Evolutionary conservation across 2,888 invertebrate genomes (phyloP).

Genomic region (Nephrocerus scutellatus): DNA sequence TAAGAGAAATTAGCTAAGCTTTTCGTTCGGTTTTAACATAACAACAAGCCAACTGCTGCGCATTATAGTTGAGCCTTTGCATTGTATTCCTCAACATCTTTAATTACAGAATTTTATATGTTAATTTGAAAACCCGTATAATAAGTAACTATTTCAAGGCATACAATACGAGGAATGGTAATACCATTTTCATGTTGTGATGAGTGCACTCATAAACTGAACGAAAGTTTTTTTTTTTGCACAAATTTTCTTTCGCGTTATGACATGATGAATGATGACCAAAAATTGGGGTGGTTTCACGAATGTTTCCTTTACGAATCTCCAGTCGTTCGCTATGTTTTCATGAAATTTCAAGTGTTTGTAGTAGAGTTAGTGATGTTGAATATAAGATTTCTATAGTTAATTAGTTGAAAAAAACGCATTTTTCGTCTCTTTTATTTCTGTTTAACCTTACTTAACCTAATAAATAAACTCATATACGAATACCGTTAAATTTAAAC

Average conservation of each 20-base stretch:
- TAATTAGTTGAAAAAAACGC: background rate
- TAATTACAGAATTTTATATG: no score
- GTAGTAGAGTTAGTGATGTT: slow-evolving; percentile 1
- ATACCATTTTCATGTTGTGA: no score
- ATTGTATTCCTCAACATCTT: no score
- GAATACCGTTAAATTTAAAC: slow-evolving; percentile 1
- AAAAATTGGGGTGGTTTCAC: slow-evolving; percentile 7
- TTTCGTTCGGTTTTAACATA: no score
- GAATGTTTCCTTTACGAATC: background rate
- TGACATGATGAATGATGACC: background rate
- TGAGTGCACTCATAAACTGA: no score
- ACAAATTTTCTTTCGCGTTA: background rate
- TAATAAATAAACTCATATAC: slow-evolving; percentile 6
- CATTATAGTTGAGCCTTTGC: no score
- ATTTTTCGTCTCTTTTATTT: slow-evolving; percentile 9
- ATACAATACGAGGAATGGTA: no score
- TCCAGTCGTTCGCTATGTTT: slow-evolving; percentile 15
- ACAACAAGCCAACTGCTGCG: no score
- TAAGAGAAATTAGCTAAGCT: no score
- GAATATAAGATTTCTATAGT: background rate
- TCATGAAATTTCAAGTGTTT: slow-evolving; percentile 21
- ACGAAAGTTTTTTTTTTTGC: slow-evolving; percentile 2
- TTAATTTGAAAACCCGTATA: no score
- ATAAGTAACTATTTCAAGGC: no score
- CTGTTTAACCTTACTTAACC: background rate